Percentiles rank a stretch among this genome's conserved stretches.
Evolutionary conservation across 2,888 invertebrate species (phyloP).

Genomic region (Pristionchus mayeri): DNA sequence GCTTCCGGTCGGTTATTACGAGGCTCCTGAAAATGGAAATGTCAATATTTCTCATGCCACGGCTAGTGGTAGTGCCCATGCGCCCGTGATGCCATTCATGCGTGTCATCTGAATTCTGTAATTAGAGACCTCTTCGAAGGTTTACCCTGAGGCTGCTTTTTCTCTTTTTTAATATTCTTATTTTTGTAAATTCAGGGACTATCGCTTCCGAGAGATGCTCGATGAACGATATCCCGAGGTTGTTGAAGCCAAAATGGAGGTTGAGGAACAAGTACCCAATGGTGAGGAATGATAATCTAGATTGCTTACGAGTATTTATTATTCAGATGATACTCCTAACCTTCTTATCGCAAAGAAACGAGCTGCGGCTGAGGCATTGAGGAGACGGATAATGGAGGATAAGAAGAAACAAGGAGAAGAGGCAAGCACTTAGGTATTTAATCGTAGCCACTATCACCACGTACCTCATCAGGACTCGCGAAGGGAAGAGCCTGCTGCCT

Average conservation of each 20-base stretch:
- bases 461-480: too few species aligned
- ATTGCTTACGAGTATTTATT: not conserved
- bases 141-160: constrained; percentile 45
- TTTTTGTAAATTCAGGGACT: constrained; percentile 38
- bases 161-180: not conserved
- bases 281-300: not conserved
- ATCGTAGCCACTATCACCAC: too few species aligned
- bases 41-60: too few species aligned
- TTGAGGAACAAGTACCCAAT: not conserved
- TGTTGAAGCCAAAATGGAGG: constrained; percentile 18
- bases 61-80: too few species aligned
- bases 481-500: too few species aligned
- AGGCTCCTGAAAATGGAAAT: not conserved
- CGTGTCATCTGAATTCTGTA: constrained; percentile 56
- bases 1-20: not conserved
- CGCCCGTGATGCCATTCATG: constrained; percentile 54
- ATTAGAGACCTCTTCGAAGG: constrained; percentile 52
- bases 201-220: not conserved
- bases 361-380: constrained; percentile 18
- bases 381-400: constrained; percentile 14
- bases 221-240: constrained; percentile 7
- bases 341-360: constrained; percentile 24
- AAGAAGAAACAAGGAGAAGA: constrained; percentile 25
- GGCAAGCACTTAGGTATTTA: too few species aligned
- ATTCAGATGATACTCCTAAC: not conserved